These are phyloP conservation scores for Tenthredo mesomela DNA, from an alignment of 2,888 invertebrate species.

Conservation along the genomic window DNA sequence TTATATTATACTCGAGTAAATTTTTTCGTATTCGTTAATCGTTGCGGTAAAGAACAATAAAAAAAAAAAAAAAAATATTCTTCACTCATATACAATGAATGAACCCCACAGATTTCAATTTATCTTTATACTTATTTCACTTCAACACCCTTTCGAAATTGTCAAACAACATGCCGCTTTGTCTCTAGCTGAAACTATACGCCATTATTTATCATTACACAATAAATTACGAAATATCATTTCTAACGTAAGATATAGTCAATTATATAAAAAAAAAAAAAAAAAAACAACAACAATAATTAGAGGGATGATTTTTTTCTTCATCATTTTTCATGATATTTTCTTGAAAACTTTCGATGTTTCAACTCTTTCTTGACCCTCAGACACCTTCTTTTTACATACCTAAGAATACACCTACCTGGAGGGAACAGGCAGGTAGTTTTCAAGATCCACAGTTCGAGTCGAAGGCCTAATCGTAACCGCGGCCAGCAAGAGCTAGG, in stretches of 20 bases:
- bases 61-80: background rate
- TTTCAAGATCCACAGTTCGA: background rate
- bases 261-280: too few relatives aligned
- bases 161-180: background rate
- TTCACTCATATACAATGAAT: background rate
- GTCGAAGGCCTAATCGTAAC: constrained; percentile 28
- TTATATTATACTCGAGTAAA: background rate
- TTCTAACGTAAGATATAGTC: too few relatives aligned
- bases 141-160: background rate
- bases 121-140: constrained; percentile 11
- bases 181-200: too few relatives aligned
- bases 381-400: constrained; percentile 25
- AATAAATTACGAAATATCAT: too few relatives aligned
- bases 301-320: background rate
- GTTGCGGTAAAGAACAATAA: background rate
- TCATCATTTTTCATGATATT: too few relatives aligned
- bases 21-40: background rate
- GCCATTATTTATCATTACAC: too few relatives aligned
- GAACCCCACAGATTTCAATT: constrained; percentile 6
- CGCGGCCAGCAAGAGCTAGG: background rate
- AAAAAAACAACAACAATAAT: too few relatives aligned
- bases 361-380: background rate
- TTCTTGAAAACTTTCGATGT: background rate
- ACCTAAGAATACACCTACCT: background rate
- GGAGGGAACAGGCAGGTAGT: constrained; percentile 38